Evolutionary conservation across 2,797 vertebrate genomes (phyloP), one percentile per base, ranked within the genome.

Genomic region (Gymnopithys bicolor): DNA sequence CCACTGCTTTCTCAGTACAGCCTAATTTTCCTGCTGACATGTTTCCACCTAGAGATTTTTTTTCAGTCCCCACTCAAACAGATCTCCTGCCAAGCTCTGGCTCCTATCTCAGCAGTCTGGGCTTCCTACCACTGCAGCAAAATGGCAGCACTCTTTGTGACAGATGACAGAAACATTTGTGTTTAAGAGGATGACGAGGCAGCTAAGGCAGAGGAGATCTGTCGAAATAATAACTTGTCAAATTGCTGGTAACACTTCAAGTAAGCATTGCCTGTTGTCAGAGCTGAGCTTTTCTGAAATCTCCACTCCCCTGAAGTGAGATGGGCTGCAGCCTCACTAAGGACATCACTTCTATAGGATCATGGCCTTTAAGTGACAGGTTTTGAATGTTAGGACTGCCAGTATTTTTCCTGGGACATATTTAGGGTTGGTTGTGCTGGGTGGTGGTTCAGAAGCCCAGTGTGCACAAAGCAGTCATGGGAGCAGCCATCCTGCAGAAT

Each of bases 21-120:
- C 45, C 71, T 51, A 84, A 87, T 93, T 93, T 97, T 91, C 84
- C 81, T 68, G n/a, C 78, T 89, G 92, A 69, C 55, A 1, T 5
- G 4, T 69, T 91, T 89, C 90, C 79, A 63, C 46, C 33, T 32
- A 1, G 2, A 52, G 48, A 21, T 5, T 55, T 88, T 30, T 86
- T 84, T 85, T 70, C 56, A 16, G 43, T 71, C 66, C 51, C 14
- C 33, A 0, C 82, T 94, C 71, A 62, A 58, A 66, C 39, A 28
- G 13, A 71, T 87, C 64, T 89, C 35, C 37, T 90, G 87, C 75
- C 87, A 87, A 85, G 68, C 35, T 46, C 81, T 1, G 0, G 32
- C 35, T 95, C 64, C 84, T 62, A 8, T 81, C 92, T 92, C 66
- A 48, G 14, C 46, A 93, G 53, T 17, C 51, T 68, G 81, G 46